Conservation (phyloP, 2,113 vertebrate species). For the Perca schrenkii region DNA sequence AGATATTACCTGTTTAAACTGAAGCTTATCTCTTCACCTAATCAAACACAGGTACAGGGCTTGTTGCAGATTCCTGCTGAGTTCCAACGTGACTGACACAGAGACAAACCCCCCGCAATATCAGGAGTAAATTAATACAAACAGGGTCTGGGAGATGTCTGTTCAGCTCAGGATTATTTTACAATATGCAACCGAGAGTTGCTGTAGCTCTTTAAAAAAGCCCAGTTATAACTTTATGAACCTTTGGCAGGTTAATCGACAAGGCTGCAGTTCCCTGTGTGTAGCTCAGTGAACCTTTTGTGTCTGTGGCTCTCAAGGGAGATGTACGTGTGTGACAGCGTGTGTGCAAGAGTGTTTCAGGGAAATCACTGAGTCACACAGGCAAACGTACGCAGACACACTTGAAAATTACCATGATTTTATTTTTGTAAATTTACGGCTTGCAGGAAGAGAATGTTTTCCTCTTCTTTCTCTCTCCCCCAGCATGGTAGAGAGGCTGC, state of each 20-base stretch:
- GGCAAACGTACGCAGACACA: slow-evolving; percentile 63
- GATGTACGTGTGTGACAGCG: slow-evolving; percentile 54
- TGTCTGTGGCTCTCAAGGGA: slow-evolving; percentile 66
- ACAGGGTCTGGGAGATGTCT: slow-evolving; percentile 81
- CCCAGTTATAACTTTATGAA: slow-evolving; percentile 80
- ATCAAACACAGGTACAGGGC: slow-evolving; percentile 75
- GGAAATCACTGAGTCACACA: slow-evolving; percentile 60
- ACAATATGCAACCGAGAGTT: slow-evolving; percentile 79
- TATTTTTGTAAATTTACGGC: slow-evolving; percentile 81
- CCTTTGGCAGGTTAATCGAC: slow-evolving; percentile 81
- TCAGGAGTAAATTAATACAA: slow-evolving; percentile 85
- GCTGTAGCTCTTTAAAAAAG: slow-evolving; percentile 65
- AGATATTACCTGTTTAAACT: slow-evolving; percentile 75
- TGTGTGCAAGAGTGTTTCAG: slow-evolving; percentile 58
- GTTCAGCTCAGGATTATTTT: slow-evolving; percentile 81
- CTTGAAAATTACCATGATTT: slow-evolving; percentile 71
- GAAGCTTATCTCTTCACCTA: slow-evolving; percentile 71
- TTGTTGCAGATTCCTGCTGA: slow-evolving; percentile 76
- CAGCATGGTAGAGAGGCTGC: slow-evolving; percentile 54
- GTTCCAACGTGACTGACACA: slow-evolving; percentile 83
- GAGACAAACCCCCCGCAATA: slow-evolving; percentile 82
- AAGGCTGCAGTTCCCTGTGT: slow-evolving; percentile 65
- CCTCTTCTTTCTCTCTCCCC: slow-evolving; percentile 33
- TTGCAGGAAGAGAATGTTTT: slow-evolving; percentile 69
- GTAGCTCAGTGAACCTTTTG: slow-evolving; percentile 75